Conservation (phyloP, 2,113 vertebrate species). For the Chlamydotis undulata region DNA sequence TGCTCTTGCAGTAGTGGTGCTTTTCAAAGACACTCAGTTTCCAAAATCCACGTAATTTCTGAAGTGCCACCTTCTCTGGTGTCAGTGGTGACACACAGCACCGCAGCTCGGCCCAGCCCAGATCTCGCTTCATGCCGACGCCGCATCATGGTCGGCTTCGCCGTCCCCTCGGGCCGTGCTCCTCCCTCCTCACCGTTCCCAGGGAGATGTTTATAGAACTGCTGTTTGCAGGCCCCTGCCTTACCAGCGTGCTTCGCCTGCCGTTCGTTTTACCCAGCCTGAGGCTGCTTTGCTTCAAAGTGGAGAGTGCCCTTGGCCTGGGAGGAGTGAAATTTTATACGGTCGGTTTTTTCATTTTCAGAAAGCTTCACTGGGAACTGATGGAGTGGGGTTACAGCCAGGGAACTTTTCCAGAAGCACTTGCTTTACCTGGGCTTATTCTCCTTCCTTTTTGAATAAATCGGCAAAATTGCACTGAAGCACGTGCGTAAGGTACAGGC, state of each 20-base stretch:
- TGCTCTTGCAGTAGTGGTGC: not conserved
- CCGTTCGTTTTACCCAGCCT: not conserved
- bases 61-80: not conserved
- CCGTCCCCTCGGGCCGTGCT: not conserved
- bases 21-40: not conserved
- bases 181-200: not conserved
- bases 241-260: not conserved
- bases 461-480: not conserved
- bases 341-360: not conserved
- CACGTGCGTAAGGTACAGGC: not conserved
- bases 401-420: not conserved
- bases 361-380: not conserved
- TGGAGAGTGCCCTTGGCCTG: not conserved
- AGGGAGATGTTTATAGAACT: rapidly evolving
- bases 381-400: not conserved
- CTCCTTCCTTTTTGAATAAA: not conserved
- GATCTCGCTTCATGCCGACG: rapidly evolving
- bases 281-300: not conserved
- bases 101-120: not conserved
- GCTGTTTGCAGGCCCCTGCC: not conserved
- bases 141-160: rapidly evolving
- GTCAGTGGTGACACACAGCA: not conserved
- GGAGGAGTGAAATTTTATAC: too few relatives aligned
- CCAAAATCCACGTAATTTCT: not conserved
- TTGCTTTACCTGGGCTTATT: not conserved